These are phyloP conservation scores for Plestiodon gilberti DNA, from an alignment of 2,113 vertebrate species.

Conservation along the genomic window DNA sequence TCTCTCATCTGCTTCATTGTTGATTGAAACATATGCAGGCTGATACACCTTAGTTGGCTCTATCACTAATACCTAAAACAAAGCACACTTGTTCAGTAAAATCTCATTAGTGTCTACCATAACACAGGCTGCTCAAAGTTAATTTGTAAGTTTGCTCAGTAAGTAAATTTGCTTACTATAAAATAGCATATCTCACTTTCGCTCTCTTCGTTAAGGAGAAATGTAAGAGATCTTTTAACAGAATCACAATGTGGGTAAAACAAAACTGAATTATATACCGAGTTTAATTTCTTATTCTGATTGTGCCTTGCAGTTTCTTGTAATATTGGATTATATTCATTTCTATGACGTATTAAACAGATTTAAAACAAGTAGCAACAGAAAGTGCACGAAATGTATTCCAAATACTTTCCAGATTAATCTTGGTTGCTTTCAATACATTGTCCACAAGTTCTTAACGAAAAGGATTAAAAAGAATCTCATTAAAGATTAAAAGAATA, in stretches of 20 bases:
- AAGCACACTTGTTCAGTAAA: constrained; percentile 38
- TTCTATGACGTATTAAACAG: background rate
- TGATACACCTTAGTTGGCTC: constrained; percentile 93
- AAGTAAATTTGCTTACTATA: background rate
- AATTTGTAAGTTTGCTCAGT: background rate
- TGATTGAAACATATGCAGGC: constrained; percentile 93
- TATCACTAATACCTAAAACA: constrained; percentile 89
- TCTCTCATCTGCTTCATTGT: constrained; percentile 92
- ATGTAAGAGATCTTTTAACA: background rate
- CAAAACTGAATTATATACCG: background rate
- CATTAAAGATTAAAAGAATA: too few relatives aligned
- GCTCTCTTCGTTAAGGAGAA: background rate
- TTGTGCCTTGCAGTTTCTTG: background rate
- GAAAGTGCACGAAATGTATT: background rate
- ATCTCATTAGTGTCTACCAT: background rate
- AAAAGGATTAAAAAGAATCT: background rate
- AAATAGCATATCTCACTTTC: too few relatives aligned
- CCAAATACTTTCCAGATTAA: background rate
- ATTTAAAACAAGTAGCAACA: background rate
- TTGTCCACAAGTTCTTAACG: background rate
- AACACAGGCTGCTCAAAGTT: background rate
- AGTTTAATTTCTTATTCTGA: background rate
- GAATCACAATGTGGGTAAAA: background rate
- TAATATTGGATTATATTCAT: background rate
- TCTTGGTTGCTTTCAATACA: background rate